phyloP scores from a whole-genome alignment of 2,888 invertebrate genomes.

The Halocaridina rubra region DNA sequence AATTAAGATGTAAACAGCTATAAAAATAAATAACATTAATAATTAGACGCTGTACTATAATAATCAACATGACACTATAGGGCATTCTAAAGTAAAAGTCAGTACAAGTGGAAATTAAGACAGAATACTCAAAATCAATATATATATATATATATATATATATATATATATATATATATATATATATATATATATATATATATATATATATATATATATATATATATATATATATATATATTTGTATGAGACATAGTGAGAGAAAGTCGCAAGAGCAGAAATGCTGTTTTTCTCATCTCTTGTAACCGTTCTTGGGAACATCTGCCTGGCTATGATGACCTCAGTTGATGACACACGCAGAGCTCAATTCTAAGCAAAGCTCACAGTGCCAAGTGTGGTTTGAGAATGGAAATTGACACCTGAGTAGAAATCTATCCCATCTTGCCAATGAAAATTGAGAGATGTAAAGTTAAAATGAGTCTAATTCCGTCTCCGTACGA shows the following conservation, averaged over 20 bases:
- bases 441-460: no score
- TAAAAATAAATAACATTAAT: no score
- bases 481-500: no score
- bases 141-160: neutral
- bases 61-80: no score
- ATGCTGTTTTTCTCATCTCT: neutral
- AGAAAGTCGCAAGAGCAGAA: neutral
- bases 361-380: neutral
- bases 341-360: neutral
- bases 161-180: neutral
- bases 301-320: no score
- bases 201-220: conserved; percentile 19
- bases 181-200: neutral
- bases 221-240: conserved; percentile 3
- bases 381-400: neutral
- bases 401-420: neutral
- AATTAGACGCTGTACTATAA: no score
- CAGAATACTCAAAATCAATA: neutral
- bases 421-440: no score
- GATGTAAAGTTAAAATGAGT: no score
- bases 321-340: no score
- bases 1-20: no score
- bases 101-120: no score
- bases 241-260: neutral
- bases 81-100: no score